Evolutionary conservation across 2,888 invertebrate species (phyloP).

Genomic region (Cinara cedri): DNA sequence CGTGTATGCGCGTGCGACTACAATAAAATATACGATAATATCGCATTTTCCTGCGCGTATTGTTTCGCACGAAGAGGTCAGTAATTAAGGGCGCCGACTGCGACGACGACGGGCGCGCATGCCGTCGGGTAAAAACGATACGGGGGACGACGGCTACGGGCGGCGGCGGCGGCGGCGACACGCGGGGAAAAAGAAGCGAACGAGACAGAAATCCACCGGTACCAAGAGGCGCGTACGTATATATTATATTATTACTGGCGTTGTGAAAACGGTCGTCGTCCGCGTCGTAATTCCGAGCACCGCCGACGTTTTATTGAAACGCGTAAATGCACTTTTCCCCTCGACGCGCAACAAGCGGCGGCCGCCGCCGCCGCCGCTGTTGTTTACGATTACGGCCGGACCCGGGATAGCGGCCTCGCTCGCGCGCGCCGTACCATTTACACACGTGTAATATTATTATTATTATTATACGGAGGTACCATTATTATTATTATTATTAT

Average conservation of each 20-base stretch:
- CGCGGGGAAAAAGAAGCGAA: not conserved
- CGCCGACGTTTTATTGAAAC: constrained; percentile 21
- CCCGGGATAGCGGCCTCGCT: no score
- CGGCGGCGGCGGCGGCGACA: no score
- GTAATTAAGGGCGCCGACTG: not conserved
- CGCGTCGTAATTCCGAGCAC: not conserved
- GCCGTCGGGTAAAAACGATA: not conserved
- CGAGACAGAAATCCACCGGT: no score
- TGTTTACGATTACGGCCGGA: constrained; percentile 35
- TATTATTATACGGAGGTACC: no score
- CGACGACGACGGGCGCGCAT: not conserved
- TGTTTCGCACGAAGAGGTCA: constrained; percentile 41
- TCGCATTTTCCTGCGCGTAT: constrained; percentile 12
- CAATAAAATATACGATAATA: not conserved
- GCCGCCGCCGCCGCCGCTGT: not conserved
- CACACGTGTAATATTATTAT: no score
- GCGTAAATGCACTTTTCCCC: constrained; percentile 25
- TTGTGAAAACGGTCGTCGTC: not conserved
- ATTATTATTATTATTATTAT: constrained; percentile 9
- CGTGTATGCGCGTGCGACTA: not conserved
- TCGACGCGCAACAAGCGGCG: not conserved
- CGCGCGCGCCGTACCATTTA: no score
- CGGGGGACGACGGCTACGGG: no score
- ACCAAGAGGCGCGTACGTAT: not conserved
- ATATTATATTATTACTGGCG: not conserved